Percentiles rank a stretch among this genome's conserved stretches.
These are phyloP conservation scores for Chrysopa pallens DNA, from an alignment of 1,140 invertebrate species.

Conservation along the genomic window DNA sequence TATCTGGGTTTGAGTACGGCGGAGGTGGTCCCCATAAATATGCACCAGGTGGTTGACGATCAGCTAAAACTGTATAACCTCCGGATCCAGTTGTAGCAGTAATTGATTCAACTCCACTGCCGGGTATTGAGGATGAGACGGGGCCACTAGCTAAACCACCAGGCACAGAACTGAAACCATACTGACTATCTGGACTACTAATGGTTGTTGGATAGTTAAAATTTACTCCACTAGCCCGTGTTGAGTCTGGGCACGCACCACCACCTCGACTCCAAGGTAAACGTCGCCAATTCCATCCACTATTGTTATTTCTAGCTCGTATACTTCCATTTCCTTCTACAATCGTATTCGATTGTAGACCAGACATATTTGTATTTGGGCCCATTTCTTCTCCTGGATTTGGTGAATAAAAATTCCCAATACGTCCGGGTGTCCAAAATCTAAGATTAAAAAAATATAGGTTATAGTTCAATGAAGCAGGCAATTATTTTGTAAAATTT, in stretches of 20 bases:
- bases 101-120: slow-evolving; percentile 18
- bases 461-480: slow-evolving; percentile 1
- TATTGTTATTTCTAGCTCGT: slow-evolving; percentile 24
- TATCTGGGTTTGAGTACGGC: slow-evolving; percentile 53
- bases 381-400: slow-evolving; percentile 43
- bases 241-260: slow-evolving; percentile 10
- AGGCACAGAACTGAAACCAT: slow-evolving; percentile 36
- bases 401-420: slow-evolving; percentile 63
- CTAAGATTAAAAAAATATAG: slow-evolving; percentile 10
- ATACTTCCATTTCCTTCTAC: background rate
- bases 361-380: slow-evolving; percentile 6
- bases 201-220: slow-evolving; percentile 18
- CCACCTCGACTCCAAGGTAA: slow-evolving; percentile 30
- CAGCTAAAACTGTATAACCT: slow-evolving; percentile 29
- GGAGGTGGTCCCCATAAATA: slow-evolving; percentile 53
- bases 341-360: background rate
- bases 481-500: background rate
- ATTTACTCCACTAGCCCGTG: slow-evolving; percentile 12
- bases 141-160: slow-evolving; percentile 19
- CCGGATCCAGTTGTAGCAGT: slow-evolving; percentile 21
- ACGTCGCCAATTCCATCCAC: slow-evolving; percentile 37
- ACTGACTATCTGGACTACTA: slow-evolving; percentile 42
- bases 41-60: slow-evolving; percentile 23
- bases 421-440: slow-evolving; percentile 29
- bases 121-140: slow-evolving; percentile 11